Base-by-base conservation (phyloP, 2,888 invertebrate genomes). In the Cerceris rybyensis region DNA sequence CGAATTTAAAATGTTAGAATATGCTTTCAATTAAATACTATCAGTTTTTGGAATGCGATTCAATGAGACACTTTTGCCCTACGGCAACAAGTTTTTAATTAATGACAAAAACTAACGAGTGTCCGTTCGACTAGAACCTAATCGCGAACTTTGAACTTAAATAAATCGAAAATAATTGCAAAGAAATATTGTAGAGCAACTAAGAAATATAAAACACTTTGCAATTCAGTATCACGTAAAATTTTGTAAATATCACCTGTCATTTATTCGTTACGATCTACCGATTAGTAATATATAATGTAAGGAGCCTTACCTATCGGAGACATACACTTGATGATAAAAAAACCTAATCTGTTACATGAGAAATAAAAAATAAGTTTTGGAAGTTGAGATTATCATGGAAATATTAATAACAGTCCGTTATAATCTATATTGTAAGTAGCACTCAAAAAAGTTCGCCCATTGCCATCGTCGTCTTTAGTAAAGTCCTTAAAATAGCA, bases 161-260 rank as follows among this genome's bases (percentile, higher is more conserved):
- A 43, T 17, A 75, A 68, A 14, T 16, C 39, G 61, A 61, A 81
- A 76, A 81, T 80, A 73, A 76, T 54, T 46, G 28, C 8, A 46
- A 60, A 11, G 55, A n/a, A 76, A 39, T 70, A 4, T 4, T 28
- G 28, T 4, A 4, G 28, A 28, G 28, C 61, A 80, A 81, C 73
- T 59, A 70, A 39, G 43, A 69, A 54, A 60, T 52, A 52, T 65
- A 76, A 60, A 67, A 28, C 57, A 70, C 52, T 52, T 55, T 70
- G 59, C 55, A 79, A 64, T 16, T 50, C 60, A 49, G 52, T 52
- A 14, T 52, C 55, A 43, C 57, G 61, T 42, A 71, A 57, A 64
- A 68, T 72, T 76, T 80, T 58, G 58, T 43, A 70, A 63, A 61
- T 65, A 67, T 63, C 69, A 67, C 14, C 46, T 63, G 50, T 52